Evolutionary conservation across 2,888 invertebrate genomes (phyloP), one percentile per base, ranked within the genome.

Genomic region (Lochmaea crataegi): DNA sequence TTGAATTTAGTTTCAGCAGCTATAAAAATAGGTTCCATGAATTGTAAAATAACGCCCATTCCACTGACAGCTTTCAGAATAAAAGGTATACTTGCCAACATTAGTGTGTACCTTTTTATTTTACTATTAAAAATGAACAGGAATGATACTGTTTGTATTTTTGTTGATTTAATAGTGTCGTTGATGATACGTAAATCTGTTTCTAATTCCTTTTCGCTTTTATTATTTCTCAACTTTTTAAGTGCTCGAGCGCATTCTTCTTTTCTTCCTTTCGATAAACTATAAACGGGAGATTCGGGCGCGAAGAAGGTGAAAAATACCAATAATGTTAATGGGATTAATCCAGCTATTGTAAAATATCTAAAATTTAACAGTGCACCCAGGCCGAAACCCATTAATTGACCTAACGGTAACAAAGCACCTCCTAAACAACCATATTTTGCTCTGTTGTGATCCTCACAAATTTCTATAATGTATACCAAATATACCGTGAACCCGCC

Each of bases 141-240:
- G 1, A 56, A 22, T 22, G 6, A 18, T 18, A 56, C 12, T 56
- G 11, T 22, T 22, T 22, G 7, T 22, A 56, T 22, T 9, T 16
- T 18, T 9, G 22, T 16, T 92, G 80, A 0, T 18, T 56, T 22
- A 56, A 56, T 10, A 16, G 56, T 16, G 4, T 56, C 22, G 4
- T 22, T 1, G 5, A 56, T 56, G 4, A 16, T 16, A 22, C 16
- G 22, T 22, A 56, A 22, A 18, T 56, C 56, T 1, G 11, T 12
- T 22, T 56, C 56, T 11, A 56, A 22, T 56, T 56, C 56, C 4
- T 18, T 56, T 11, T 16, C 56, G 22, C 16, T 56, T 56, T 56
- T 56, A 22, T 56, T 22, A 22, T n/a, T 22, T 22, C 56, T 56
- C 22, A 56, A 56, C 18, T n/a, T 16, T 18, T 22, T 56, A 9